These are phyloP conservation scores for Ptyas mucosa DNA, from an alignment of 2,113 vertebrate species.

Conservation along the genomic window DNA sequence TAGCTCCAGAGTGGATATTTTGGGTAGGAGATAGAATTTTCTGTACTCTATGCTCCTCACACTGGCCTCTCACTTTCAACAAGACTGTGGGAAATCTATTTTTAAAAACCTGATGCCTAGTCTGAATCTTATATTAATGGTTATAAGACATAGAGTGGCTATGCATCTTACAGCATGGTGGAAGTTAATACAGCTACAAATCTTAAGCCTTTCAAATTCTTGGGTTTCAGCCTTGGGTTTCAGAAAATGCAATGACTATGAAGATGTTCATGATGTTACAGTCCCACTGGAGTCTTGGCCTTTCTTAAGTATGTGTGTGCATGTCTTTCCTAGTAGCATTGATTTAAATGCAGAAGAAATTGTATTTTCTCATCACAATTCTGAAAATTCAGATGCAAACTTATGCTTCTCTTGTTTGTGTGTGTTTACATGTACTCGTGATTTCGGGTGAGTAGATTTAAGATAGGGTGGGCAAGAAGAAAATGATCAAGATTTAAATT, in stretches of 20 bases:
- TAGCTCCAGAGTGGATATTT: neutral
- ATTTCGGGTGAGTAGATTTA: neutral
- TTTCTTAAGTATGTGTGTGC: neutral
- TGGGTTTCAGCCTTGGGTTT: neutral
- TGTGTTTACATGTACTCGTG: neutral
- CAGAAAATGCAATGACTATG: neutral
- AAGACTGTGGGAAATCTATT: neutral
- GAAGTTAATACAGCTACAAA: neutral
- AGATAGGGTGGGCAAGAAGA: neutral
- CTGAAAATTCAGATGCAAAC: neutral
- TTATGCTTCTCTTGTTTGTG: neutral
- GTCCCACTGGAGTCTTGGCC: constrained; percentile 18
- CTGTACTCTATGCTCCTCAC: neutral
- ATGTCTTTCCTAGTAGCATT: neutral
- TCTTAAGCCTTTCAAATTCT: neutral
- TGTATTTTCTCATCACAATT: neutral
- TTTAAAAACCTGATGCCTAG: neutral
- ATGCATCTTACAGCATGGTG: neutral
- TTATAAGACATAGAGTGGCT: too few species aligned
- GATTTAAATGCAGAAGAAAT: neutral
- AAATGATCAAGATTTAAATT: neutral
- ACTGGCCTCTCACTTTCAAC: neutral
- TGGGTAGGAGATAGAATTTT: neutral
- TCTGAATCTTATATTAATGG: neutral
- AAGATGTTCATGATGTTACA: neutral